Percentiles rank a stretch among this genome's conserved stretches.
These are phyloP conservation scores for Perccottus glenii DNA, from an alignment of 2,113 vertebrate species.

Conservation along the genomic window DNA sequence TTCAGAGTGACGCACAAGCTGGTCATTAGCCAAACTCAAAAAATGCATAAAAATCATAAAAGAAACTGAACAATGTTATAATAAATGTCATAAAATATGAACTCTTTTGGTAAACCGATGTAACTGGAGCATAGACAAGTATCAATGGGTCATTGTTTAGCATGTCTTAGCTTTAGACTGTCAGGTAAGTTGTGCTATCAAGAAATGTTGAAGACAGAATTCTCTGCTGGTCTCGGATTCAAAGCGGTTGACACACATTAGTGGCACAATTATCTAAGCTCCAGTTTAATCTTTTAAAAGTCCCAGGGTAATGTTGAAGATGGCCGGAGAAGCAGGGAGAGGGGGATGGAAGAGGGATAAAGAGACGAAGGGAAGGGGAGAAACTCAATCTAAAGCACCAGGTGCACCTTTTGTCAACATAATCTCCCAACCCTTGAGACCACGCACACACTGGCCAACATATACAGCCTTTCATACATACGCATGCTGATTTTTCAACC, in stretches of 20 bases:
- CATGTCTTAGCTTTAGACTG: neutral
- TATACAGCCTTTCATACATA: conserved; percentile 68
- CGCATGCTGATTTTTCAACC: conserved; percentile 51
- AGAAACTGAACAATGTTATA: too few relatives aligned
- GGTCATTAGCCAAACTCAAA: neutral
- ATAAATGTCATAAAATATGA: too few relatives aligned
- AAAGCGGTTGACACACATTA: conserved; percentile 64
- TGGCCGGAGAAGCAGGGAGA: conserved; percentile 62
- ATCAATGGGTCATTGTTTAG: too few relatives aligned
- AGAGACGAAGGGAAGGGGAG: conserved; percentile 70
- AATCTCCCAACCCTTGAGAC: conserved; percentile 80
- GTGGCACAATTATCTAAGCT: conserved; percentile 65
- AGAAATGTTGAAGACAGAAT: conserved; percentile 14
- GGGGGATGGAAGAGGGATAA: conserved; percentile 67
- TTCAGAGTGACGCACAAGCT: neutral
- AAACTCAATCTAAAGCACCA: conserved; percentile 81
- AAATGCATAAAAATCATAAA: neutral
- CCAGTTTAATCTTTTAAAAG: conserved; percentile 76
- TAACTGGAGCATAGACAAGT: too few relatives aligned
- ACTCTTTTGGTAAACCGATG: too few relatives aligned
- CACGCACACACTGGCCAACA: conserved; percentile 60
- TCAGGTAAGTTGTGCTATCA: conserved; percentile 29
- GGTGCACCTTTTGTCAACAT: conserved; percentile 80
- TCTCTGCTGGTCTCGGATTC: conserved; percentile 49
- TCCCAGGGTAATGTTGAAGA: conserved; percentile 72